Base-by-base conservation (phyloP, 1,140 invertebrate species). In the Macrotrachela quadricornifera region DNA sequence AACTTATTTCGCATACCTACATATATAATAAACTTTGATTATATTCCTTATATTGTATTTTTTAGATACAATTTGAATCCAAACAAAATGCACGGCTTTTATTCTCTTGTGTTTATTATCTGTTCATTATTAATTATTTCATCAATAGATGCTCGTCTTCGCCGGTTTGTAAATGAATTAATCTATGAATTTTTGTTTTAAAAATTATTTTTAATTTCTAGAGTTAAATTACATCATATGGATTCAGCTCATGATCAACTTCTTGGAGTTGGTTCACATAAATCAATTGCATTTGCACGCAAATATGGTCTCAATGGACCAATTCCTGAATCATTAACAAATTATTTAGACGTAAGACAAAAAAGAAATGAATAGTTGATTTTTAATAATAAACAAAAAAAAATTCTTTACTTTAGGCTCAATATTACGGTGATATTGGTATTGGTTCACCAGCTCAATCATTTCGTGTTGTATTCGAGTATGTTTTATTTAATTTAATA, bases 391-490 rank as follows among this genome's bases (percentile, higher is more conserved):
- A 39, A 56, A 57, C 43, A 48, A n/a, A n/a, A n/a, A n/a, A n/a
- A 13, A 36, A 46, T 50, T 45, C 56, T 58, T 49, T 56, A 48
- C 68, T 73, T 49, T 64, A 86, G 82, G 87, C 91, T 54, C 92
- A 99, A 71, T 99, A 99, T 70, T 99, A 85, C 73, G 92, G 92
- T 14, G 76, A 76, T 1, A 95, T 97, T 58, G 71, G 74, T 0
- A 88, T 97, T 69, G 92, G 92, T 54, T 81, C 77, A 42, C 92
- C 92, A 17, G 78, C 83, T 38, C 92, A 99, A 72, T 73, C 72
- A 1, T 99, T 97, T 68, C 82, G 79, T 58, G 90, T 97, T 47
- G 80, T 99, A 30, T 99, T 97, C 72, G 92, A 99, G 21, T 30
- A 30, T 30, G 21, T 30, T n/a, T n/a, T n/a, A n/a, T n/a, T n/a